Base-by-base conservation (phyloP, 2,113 vertebrate species). In the Mus pahari region DNA sequence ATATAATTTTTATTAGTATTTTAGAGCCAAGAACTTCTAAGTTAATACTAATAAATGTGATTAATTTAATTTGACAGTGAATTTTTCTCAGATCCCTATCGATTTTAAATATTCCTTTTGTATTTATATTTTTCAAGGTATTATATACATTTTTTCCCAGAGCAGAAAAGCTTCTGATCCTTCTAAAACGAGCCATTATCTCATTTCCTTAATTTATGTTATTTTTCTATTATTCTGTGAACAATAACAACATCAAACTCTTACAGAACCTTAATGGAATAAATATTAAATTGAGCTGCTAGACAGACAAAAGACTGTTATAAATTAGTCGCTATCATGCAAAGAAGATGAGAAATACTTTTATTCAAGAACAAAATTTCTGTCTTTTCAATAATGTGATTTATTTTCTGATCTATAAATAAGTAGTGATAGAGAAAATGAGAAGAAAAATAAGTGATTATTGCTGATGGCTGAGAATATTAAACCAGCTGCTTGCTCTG, bases 341-440 rank as follows among this genome's bases (percentile, higher is more conserved):
- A 95, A 98, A 87, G 92, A 95, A 95, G 45, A 97, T 83, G 19
- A 95, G 88, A 98, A 96, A 97, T 70, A 91, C 60, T 66, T 96
- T 79, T 97, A 74, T 71, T 91, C 84, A 98, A 90, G 71, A 95
- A 89, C 66, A 97, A 96, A 97, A 94, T 73, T 84, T 74, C 28
- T 64, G 19, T 62, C 20, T 75, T 97, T 95, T 53, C 45, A 96
- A 66, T 64, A n/a, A 70, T 77, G 45, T 93, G 36, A 95, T 78
- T 97, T 86, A 97, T 87, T 7, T 45, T 90, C 77, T 66, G 77
- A 94, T 28, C 62, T 91, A 79, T 45, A 94, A 86, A 95, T 71
- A 93, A 95, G 36, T 3, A 95, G 5, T 66, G 17, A 64, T 36
- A 66, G 8, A 92, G n/a, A 79, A 64, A 4, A 89, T 58, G 33